Evolutionary conservation across 2,113 vertebrate species (phyloP).

Genomic region (Cinclus mexicanus): DNA sequence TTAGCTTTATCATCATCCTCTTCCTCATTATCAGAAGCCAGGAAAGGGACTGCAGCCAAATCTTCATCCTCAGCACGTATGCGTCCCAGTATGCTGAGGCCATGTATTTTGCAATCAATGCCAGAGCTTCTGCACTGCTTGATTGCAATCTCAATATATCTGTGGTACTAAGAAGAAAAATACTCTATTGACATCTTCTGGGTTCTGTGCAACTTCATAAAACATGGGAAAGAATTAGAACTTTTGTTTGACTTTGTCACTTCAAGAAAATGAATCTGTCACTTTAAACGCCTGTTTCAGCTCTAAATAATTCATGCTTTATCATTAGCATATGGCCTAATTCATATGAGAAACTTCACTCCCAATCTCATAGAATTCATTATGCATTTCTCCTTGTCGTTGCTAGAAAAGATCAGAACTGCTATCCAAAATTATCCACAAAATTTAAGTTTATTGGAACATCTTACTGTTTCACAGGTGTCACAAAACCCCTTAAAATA

Average conservation of each 20-base stretch:
- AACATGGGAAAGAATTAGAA: not conserved
- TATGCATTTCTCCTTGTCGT: not conserved
- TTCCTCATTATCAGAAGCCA: constrained; percentile 97
- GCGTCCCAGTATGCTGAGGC: constrained; percentile 88
- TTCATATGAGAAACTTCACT: not conserved
- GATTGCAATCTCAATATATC: constrained; percentile 94
- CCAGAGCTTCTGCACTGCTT: constrained; percentile 98
- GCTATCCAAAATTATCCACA: not conserved
- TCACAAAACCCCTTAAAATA: not conserved
- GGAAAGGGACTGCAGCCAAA: constrained; percentile 91
- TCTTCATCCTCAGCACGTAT: constrained; percentile 95
- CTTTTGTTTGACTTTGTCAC: not conserved
- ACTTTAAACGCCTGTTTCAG: not conserved
- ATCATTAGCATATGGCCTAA: not conserved
- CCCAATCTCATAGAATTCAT: not conserved
- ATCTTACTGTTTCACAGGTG: not conserved
- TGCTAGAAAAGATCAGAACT: not conserved
- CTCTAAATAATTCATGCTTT: not conserved
- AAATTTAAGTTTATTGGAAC: not conserved
- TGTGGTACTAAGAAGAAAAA: constrained; percentile 84
- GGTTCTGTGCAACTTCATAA: not conserved
- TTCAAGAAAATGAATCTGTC: not conserved
- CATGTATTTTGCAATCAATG: constrained; percentile 97
- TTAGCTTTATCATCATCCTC: constrained; percentile 95
- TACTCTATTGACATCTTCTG: not conserved